phyloP scores from a whole-genome alignment of 2,888 invertebrate genomes.

The Carabus problematicus region DNA sequence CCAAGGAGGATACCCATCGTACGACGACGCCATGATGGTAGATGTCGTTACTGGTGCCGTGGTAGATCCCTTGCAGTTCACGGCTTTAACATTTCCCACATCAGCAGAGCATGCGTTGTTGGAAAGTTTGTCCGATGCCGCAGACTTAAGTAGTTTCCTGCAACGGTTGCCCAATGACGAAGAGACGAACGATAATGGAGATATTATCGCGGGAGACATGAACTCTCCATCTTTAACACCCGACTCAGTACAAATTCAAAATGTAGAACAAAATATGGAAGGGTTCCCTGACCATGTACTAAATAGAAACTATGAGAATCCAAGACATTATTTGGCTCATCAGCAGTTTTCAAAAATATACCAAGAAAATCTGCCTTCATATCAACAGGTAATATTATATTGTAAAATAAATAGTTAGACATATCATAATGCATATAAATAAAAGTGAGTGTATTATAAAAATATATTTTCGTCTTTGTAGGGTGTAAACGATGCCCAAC shows the following conservation, averaged over 20 bases:
- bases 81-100: slow-evolving; percentile 79
- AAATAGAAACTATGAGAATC: slow-evolving; percentile 56
- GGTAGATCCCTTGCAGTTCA: slow-evolving; percentile 83
- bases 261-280: slow-evolving; percentile 68
- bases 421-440: no score
- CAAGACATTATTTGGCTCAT: slow-evolving; percentile 42
- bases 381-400: slow-evolving; percentile 49
- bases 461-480: slow-evolving; percentile 2
- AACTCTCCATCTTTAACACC: slow-evolving; percentile 77
- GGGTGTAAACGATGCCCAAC: slow-evolving; percentile 54
- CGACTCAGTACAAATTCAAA: slow-evolving; percentile 64
- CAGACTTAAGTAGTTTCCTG: slow-evolving; percentile 78
- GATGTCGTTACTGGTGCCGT: slow-evolving; percentile 78
- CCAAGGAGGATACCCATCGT: slow-evolving; percentile 66
- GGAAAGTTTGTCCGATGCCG: slow-evolving; percentile 80
- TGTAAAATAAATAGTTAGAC: neutral
- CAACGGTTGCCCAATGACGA: slow-evolving; percentile 71
- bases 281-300: slow-evolving; percentile 79
- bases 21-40: slow-evolving; percentile 85
- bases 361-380: slow-evolving; percentile 56
- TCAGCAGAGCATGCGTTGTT: slow-evolving; percentile 79
- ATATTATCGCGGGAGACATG: slow-evolving; percentile 70
- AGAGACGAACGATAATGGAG: slow-evolving; percentile 68
- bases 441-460: neutral
- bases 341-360: slow-evolving; percentile 55